These are phyloP conservation scores for Boloria selene DNA, from an alignment of 2,888 invertebrate species.

Conservation along the genomic window DNA sequence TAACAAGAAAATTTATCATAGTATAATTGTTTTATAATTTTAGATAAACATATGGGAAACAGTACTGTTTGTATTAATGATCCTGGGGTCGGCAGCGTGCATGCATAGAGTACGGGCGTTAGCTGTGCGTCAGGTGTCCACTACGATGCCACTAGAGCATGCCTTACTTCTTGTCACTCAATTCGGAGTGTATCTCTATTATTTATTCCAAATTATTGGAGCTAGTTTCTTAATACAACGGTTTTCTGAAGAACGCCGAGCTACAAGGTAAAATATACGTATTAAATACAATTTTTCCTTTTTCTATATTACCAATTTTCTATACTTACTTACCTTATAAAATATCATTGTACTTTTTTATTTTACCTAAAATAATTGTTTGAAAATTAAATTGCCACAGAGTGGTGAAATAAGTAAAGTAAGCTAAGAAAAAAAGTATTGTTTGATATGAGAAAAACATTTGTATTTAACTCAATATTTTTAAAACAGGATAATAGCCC, in stretches of 20 bases:
- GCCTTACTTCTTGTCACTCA: constrained; percentile 89
- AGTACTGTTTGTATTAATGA: constrained; percentile 70
- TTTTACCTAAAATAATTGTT: too few relatives aligned
- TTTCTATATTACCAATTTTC: neutral
- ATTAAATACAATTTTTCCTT: neutral
- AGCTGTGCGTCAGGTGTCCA: constrained; percentile 59
- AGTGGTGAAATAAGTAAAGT: too few relatives aligned
- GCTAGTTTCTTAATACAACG: constrained; percentile 82
- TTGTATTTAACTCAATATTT: neutral
- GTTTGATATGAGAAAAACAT: neutral
- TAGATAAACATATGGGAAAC: constrained; percentile 84
- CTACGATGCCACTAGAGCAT: constrained; percentile 83
- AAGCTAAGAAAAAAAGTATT: neutral
- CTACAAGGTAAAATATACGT: constrained; percentile 58
- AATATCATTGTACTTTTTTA: too few relatives aligned
- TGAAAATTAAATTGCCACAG: too few relatives aligned
- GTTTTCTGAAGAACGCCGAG: constrained; percentile 62
- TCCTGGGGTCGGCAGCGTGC: constrained; percentile 67
- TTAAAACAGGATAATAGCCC: constrained; percentile 67
- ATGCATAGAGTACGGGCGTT: constrained; percentile 70
- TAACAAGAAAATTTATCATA: too few relatives aligned
- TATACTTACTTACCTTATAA: neutral
- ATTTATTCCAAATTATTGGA: constrained; percentile 89
- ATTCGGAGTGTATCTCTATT: constrained; percentile 90
- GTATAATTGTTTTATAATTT: constrained; percentile 41